These are phyloP conservation scores for Diogma glabrata DNA, from an alignment of 2,888 invertebrate species.

Conservation along the genomic window DNA sequence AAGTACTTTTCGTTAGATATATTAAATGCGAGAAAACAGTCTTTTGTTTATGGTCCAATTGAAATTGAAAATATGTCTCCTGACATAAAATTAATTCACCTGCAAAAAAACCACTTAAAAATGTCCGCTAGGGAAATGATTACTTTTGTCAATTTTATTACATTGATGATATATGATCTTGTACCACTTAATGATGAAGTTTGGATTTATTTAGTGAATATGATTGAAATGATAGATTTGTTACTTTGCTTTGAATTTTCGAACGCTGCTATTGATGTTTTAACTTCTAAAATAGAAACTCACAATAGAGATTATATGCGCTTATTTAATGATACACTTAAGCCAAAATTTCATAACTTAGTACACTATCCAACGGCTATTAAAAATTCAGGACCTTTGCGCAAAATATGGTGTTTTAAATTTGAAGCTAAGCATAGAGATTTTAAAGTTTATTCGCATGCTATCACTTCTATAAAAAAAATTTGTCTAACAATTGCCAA, in stretches of 20 bases:
- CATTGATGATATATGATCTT: slow-evolving; percentile 9
- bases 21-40: slow-evolving; percentile 11
- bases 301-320: slow-evolving; percentile 5
- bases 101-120: slow-evolving; percentile 8
- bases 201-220: slow-evolving; percentile 9
- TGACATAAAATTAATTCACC: slow-evolving; percentile 6
- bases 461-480: not conserved
- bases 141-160: not conserved
- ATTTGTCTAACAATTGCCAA: not conserved
- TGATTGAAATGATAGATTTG: slow-evolving; percentile 11
- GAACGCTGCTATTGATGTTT: too few species aligned
- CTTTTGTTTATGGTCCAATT: slow-evolving; percentile 11
- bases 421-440: not conserved
- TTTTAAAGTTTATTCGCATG: not conserved
- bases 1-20: slow-evolving; percentile 4
- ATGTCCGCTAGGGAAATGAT: slow-evolving; percentile 11
- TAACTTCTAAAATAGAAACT: too few species aligned
- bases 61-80: not conserved
- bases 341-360: not conserved
- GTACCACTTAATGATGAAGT: slow-evolving; percentile 2
- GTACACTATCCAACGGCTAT: not conserved
- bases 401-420: not conserved
- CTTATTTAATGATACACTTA: not conserved
- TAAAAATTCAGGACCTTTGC: not conserved
- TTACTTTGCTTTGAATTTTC: not conserved